Evolutionary conservation across 1,140 invertebrate genomes (phyloP), one percentile per base, ranked within the genome.

Genomic region (Dermatophagoides farinae): DNA sequence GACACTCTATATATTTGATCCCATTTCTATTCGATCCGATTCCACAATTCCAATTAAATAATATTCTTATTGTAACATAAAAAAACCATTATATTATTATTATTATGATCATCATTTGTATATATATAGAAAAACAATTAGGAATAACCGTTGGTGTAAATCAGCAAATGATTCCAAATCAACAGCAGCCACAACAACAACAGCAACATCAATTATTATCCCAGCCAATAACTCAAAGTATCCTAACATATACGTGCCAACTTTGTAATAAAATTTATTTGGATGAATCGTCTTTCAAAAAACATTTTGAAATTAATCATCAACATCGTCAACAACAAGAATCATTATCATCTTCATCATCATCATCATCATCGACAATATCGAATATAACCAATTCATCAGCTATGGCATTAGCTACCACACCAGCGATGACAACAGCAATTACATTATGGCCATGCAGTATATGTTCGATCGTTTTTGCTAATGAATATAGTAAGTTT

Each of bases 401-500:
- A 18, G 18, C 46, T 1, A 8, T 47, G 62, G 63, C 44, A 55
- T 61, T 59, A 54, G 61, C 47, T 46, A 53, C 37, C 57, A 60
- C 54, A 62, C 23, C 51, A 60, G 62, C 18, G 8, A 31, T 31
- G 31, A 31, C 41, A 43, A 43, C 37, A 25, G 23, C 50, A 4
- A 22, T 22, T 59, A 62, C 46, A 57, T 60, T 57, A 58, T 57
- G 41, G 53, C 58, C 38, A 61, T 58, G 47, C 61, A 41, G 41
- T 60, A 61, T 20, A 55, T 62, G 40, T 51, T 66, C n/a, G 38
- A 61, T 57, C 61, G 86, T 91, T 60, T 91, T 91, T 73, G 88
- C 87, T 50, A 85, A 90, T 69, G 88, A 92, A 76, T 84, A 84
- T 74, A 88, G 88, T 91, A 78, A 67, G 65, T 54, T 10, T 38